Evolutionary conservation across 1,140 invertebrate species (phyloP), one percentile per base, ranked within the genome.

Genomic region (Cryptotermes secundus): DNA sequence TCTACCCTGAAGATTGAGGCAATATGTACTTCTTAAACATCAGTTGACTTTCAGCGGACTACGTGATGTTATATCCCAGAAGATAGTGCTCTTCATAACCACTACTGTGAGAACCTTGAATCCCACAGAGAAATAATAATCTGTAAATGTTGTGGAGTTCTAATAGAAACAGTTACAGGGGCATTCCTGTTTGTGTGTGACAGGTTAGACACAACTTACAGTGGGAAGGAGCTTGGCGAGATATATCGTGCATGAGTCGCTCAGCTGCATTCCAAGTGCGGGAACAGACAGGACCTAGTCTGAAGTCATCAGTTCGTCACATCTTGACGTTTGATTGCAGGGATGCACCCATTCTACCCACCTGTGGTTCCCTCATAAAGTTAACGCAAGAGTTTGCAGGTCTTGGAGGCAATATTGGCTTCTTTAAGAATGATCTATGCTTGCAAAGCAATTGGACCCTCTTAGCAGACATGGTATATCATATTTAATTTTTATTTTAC

Each of bases 261-360:
- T 92, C 92, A 88, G 93, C 93, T 85, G 93, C 94, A 0, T 97
- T 98, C 90, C 90, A 53, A 84, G 93, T 98, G 14, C 90, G 96
- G 45, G 96, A 98, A 90, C 94, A 97, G 88, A 93, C 94, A 84
- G 97, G 97, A 16, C 94, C 96, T 79, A 94, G 94, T 85, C 91
- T 98, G 86, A 98, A 98, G 90, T 98, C 96, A 0, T 92, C 95
- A 9, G 82, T 98, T 34, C 92, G 94, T 86, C 95, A 98, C 89
- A 94, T 95, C 80, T 92, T 95, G 85, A 92, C 92, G 0, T 91
- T 95, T 80, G 97, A 98, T 89, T 93, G 92, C 84, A 91, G 97
- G 85, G 95, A 98, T 89, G 93, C 95, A 85, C 86, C 90, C 34
- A 93, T 97, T 86, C 95, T 98, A 88, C 96, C 97, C 1, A 93